Percentiles rank a stretch among this genome's conserved stretches.
phyloP scores from a whole-genome alignment of 2,888 invertebrate genomes.

The Cephus rjabovi region DNA sequence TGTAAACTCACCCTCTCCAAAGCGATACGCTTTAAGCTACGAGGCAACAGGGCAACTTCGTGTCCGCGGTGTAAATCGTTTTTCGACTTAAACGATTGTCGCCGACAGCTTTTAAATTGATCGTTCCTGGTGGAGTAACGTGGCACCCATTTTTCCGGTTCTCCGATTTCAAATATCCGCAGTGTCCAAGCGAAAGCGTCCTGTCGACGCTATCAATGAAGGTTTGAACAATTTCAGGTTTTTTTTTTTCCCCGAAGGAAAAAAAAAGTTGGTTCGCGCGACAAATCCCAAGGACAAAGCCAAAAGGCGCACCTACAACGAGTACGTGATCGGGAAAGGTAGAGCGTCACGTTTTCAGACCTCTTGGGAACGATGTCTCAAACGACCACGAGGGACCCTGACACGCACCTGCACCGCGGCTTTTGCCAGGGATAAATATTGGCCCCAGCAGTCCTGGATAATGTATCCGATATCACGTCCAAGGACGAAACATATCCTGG shows the following conservation, averaged over 20 bases:
- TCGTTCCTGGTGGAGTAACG: not conserved
- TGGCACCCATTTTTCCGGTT: not conserved
- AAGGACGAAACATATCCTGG: constrained; percentile 35
- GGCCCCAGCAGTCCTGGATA: constrained; percentile 39
- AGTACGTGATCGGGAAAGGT: constrained; percentile 50
- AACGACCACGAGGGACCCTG: constrained; percentile 60
- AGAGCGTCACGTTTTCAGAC: constrained; percentile 57
- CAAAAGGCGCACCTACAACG: constrained; percentile 11
- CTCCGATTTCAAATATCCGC: not conserved
- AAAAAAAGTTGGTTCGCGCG: constrained; percentile 21
- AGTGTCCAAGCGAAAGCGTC: not conserved
- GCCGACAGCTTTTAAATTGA: constrained; percentile 30
- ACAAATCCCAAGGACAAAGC: constrained; percentile 45
- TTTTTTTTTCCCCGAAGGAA: not conserved
- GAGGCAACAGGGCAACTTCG: constrained; percentile 15
- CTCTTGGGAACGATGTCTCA: constrained; percentile 65
- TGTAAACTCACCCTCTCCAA: constrained; percentile 55
- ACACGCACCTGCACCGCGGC: constrained; percentile 41
- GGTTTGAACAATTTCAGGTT: not conserved
- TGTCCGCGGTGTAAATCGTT: constrained; percentile 49
- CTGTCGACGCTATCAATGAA: not conserved
- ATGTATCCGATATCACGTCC: constrained; percentile 28
- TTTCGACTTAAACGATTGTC: constrained; percentile 55
- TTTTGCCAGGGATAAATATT: constrained; percentile 38
- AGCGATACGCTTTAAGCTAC: constrained; percentile 38